These are phyloP conservation scores for Echiichthys vipera DNA, from an alignment of 2,797 vertebrate species.

Conservation along the genomic window DNA sequence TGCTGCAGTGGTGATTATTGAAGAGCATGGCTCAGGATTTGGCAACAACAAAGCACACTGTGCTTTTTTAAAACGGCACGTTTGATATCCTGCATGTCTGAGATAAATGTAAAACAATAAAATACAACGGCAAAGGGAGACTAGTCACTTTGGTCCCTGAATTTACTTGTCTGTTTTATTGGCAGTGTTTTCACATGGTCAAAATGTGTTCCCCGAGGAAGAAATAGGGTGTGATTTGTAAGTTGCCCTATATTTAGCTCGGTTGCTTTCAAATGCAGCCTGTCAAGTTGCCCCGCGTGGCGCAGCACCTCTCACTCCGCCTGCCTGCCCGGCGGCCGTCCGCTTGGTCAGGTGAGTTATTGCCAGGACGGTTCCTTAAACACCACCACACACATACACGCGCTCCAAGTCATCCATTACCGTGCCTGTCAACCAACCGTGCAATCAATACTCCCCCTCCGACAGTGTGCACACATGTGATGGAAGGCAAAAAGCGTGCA, in stretches of 20 bases:
- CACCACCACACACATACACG: conserved; percentile 28
- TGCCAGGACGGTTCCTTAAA: conserved; percentile 65
- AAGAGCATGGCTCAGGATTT: conserved; percentile 45
- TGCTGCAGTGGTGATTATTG: conserved; percentile 67
- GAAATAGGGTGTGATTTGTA: conserved; percentile 56
- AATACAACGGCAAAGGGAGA: conserved; percentile 28
- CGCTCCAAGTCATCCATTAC: conserved; percentile 73
- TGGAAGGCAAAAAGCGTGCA: conserved; percentile 64
- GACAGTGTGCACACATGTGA: conserved; percentile 74
- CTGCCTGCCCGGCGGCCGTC: conserved; percentile 46
- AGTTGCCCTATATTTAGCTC: conserved; percentile 66
- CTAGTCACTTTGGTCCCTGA: conserved; percentile 30
- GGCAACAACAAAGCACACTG: conserved; percentile 41
- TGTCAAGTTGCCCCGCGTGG: conserved; percentile 53
- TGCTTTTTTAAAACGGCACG: conserved; percentile 40
- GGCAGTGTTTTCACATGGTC: conserved; percentile 34
- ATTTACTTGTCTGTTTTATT: conserved; percentile 58
- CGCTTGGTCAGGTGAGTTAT: conserved; percentile 80
- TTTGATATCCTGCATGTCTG: conserved; percentile 54
- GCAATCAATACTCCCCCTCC: conserved; percentile 81
- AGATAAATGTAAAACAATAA: conserved; percentile 69
- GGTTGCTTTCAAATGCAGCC: conserved; percentile 65
- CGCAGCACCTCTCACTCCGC: conserved; percentile 53
- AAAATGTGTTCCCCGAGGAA: conserved; percentile 39
- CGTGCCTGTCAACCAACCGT: conserved; percentile 78